These are phyloP conservation scores for Ancistrus triradiatus DNA, from an alignment of 2,113 vertebrate species.

Conservation along the genomic window DNA sequence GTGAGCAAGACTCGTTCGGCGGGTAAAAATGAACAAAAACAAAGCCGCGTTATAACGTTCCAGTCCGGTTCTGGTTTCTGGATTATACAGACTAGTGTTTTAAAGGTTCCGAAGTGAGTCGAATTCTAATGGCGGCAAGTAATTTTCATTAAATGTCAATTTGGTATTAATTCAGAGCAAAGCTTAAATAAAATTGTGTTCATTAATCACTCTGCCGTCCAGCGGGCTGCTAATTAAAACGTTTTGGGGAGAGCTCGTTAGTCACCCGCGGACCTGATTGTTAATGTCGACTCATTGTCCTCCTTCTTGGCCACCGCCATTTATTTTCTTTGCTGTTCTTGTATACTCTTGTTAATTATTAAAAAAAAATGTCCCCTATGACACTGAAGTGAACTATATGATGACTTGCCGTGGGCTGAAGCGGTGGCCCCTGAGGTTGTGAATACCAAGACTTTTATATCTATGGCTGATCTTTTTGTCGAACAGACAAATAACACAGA, in stretches of 20 bases:
- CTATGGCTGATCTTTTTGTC: background rate
- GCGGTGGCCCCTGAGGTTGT: background rate
- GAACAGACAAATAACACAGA: too few relatives aligned
- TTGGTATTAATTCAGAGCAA: conserved; percentile 79
- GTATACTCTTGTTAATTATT: conserved; percentile 76
- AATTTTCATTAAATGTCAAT: conserved; percentile 82
- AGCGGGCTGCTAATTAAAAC: conserved; percentile 77
- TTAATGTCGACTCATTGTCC: conserved; percentile 78
- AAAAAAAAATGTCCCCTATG: conserved; percentile 63
- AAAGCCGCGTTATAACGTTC: conserved; percentile 23
- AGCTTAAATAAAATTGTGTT: conserved; percentile 77
- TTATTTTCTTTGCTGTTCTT: conserved; percentile 77
- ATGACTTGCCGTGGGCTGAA: conserved; percentile 41
- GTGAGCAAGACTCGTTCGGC: conserved; percentile 2
- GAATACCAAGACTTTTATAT: background rate
- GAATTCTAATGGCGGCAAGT: conserved; percentile 72
- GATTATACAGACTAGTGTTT: conserved; percentile 39
- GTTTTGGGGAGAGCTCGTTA: conserved; percentile 73
- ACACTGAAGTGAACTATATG: conserved; percentile 64
- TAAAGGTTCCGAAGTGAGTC: conserved; percentile 57
- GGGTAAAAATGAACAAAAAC: conserved; percentile 15
- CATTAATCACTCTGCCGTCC: conserved; percentile 78
- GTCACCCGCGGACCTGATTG: conserved; percentile 77
- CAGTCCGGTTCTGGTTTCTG: background rate
- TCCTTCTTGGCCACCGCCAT: conserved; percentile 68